Percentiles rank a stretch among this genome's conserved stretches.
These are phyloP conservation scores for Eudasyphora cyanicolor DNA, from an alignment of 2,888 invertebrate species.

Conservation along the genomic window DNA sequence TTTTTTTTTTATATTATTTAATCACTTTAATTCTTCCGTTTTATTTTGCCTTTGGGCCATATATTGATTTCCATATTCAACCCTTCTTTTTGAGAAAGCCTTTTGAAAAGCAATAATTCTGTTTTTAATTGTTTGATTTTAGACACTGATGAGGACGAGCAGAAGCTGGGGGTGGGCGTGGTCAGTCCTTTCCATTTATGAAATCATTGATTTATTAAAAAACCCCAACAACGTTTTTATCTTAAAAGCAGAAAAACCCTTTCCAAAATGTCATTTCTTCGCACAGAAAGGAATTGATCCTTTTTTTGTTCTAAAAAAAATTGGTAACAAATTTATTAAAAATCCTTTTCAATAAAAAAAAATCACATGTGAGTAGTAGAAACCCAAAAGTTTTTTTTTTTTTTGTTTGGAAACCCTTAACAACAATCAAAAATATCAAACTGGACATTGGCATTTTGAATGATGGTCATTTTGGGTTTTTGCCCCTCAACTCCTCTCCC, in stretches of 20 bases:
- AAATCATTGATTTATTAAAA: slow-evolving; percentile 61
- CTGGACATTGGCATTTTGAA: slow-evolving; percentile 67
- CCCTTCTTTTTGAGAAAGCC: not conserved
- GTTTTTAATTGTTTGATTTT: slow-evolving; percentile 25
- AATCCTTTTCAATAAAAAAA: slow-evolving; percentile 57
- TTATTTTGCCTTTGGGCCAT: too few relatives aligned
- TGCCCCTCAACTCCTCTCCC: too few relatives aligned
- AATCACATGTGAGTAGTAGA: slow-evolving; percentile 57
- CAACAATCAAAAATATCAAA: slow-evolving; percentile 41
- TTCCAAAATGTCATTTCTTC: slow-evolving; percentile 52
- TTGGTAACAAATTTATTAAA: slow-evolving; percentile 67
- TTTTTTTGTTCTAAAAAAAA: slow-evolving; percentile 40
- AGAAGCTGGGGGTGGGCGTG: not conserved
- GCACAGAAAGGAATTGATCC: slow-evolving; percentile 51
- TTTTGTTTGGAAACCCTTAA: slow-evolving; percentile 36
- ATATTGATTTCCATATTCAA: not conserved
- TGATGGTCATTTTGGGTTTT: slow-evolving; percentile 61
- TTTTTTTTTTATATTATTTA: too few relatives aligned
- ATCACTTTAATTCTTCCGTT: too few relatives aligned
- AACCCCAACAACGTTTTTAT: slow-evolving; percentile 52
- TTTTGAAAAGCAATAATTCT: slow-evolving; percentile 35
- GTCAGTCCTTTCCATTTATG: slow-evolving; percentile 25
- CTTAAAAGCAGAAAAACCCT: slow-evolving; percentile 37
- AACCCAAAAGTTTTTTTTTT: slow-evolving; percentile 19
- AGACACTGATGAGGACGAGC: not conserved